A percentile compares a stretch with the other conserved stretches of the same genome.
phyloP scores from a whole-genome alignment of 1,140 invertebrate species.

The Nephila pilipes region DNA sequence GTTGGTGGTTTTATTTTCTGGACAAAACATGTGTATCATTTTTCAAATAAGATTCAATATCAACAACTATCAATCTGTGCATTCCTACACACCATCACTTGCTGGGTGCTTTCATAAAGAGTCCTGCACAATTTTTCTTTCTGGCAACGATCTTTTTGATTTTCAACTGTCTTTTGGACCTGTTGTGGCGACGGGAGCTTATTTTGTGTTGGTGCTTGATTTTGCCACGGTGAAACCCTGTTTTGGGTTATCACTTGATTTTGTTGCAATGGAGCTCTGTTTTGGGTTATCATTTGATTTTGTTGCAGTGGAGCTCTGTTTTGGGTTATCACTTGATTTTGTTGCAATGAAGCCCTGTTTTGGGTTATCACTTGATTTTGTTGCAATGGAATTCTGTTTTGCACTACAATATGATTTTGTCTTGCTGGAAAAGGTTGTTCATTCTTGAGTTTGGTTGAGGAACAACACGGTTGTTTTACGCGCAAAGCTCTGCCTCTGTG shows the following conservation, averaged over 20 bases:
- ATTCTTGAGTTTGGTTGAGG: neutral
- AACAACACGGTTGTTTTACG: constrained; percentile 1
- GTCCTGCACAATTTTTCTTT: constrained; percentile 70
- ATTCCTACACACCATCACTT: constrained; percentile 66
- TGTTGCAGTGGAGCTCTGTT: too few species aligned
- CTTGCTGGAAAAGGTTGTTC: neutral
- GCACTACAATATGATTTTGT: neutral
- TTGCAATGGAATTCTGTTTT: too few species aligned
- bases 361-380: too few species aligned
- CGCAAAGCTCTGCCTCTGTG: neutral
- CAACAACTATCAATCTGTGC: constrained; percentile 55
- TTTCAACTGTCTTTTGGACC: neutral
- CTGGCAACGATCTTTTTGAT: constrained; percentile 29
- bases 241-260: neutral
- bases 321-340: too few species aligned
- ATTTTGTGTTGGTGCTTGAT: neutral
- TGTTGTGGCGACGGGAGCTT: neutral
- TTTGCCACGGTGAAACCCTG: neutral
- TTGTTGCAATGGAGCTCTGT: neutral
- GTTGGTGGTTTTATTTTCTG: too few species aligned
- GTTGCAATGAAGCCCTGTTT: too few species aligned
- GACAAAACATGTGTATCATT: neutral
- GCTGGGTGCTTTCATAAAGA: constrained; percentile 68
- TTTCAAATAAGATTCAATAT: neutral
- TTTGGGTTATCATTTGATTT: too few species aligned